Conservation (phyloP, 2,797 vertebrate genomes). For the Esox masquinongy region DNA sequence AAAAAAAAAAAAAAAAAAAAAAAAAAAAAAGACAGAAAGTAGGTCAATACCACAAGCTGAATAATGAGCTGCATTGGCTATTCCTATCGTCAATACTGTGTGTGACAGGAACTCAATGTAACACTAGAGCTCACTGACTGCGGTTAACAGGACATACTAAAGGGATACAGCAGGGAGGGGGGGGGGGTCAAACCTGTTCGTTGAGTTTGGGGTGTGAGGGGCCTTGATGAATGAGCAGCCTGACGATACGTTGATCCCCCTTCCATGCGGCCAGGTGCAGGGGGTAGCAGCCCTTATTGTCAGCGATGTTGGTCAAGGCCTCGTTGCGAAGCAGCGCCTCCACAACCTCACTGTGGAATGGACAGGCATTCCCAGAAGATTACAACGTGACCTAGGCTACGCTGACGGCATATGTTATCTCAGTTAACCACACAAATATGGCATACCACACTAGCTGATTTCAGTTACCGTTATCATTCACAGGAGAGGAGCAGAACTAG, state of each 20-base stretch:
- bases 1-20: background rate
- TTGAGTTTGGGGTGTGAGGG: conserved; percentile 96
- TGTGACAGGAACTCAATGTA: background rate
- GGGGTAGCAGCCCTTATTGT: conserved; percentile 97
- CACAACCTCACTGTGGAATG: conserved; percentile 85
- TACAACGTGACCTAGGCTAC: background rate
- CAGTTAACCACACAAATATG: background rate
- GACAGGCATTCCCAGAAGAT: background rate
- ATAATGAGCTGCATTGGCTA: background rate
- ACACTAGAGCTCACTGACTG: background rate
- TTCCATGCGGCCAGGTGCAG: conserved; percentile 98
- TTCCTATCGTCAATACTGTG: background rate
- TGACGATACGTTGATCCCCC: conserved; percentile 92
- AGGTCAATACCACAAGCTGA: background rate
- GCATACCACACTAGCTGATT: background rate
- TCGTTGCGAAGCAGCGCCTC: conserved; percentile 92
- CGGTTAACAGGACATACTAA: conserved; percentile 3
- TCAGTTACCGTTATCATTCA: too few species aligned
- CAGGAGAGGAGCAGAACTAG: background rate
- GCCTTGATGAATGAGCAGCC: conserved; percentile 93
- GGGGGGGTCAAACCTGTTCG: conserved; percentile 84
- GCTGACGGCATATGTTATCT: background rate
- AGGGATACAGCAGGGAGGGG: background rate
- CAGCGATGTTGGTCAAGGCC: conserved; percentile 92
- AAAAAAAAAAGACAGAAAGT: background rate